Base-by-base conservation (phyloP, 2,113 vertebrate genomes). In the Ailuropoda melanoleuca region DNA sequence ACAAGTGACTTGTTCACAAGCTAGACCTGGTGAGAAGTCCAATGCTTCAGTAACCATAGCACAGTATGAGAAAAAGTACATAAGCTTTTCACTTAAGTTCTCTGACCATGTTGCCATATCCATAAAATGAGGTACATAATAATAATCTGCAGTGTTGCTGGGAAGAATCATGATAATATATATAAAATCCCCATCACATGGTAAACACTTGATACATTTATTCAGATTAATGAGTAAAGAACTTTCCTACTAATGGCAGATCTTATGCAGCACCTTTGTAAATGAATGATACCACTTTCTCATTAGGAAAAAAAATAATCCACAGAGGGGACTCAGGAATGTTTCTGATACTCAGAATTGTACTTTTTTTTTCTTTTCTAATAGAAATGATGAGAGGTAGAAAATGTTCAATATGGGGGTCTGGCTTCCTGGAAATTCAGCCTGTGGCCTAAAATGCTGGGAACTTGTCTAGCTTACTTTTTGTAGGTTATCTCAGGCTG, bases 151-250 rank as follows among this genome's bases (percentile, higher is more conserved):
- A 60, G 10, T 87, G 19, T 60, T 70, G 6, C 75, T 90, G 56
- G 46, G 24, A 95, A 90, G 8, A 90, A 96, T 88, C 6, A 46
- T 84, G 21, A 68, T 93, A 82, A 91, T 18, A 56, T 43, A 60
- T 11, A 18, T 48, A 46, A 90, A 97, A 95, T 82, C 9, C 3
- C 12, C 77, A 48, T 58, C 62, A 31, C 4, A 56, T 82, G 4
- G 14, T 90, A 81, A 81, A 10, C 10, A 78, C 4, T 90, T 80
- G 68, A 88, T 77, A 85, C 0, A 53, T 77, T 92, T 75, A 72
- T 95, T 93, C 50, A 88, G 84, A 68, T 92, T 96, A 88, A 89
- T 84, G 83, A 93, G 29, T 80, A 95, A 97, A 93, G 93, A 93
- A 53, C 43, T 84, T 90, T 81, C 19, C 21, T 83, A 29, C 8